These are phyloP conservation scores for Dilophus febrilis DNA, from an alignment of 2,888 invertebrate genomes.

Conservation along the genomic window DNA sequence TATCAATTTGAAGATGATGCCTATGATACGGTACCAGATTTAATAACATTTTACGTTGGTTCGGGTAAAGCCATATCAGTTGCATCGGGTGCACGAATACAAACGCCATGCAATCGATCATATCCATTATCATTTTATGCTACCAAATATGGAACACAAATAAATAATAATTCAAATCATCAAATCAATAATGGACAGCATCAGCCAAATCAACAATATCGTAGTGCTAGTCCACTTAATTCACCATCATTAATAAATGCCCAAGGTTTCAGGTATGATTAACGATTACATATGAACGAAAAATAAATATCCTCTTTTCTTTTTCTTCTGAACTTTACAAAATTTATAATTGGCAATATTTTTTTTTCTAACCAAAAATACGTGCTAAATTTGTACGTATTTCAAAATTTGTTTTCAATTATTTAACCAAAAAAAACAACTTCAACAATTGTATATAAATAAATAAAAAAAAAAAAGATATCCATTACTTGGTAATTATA, in stretches of 20 bases:
- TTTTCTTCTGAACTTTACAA: no score
- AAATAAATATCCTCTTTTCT: no score
- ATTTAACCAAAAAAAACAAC: no score
- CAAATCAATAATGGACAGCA: conserved; percentile 27
- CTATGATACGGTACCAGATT: conserved; percentile 81
- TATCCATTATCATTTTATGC: conserved; percentile 61
- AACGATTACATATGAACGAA: neutral
- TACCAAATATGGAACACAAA: conserved; percentile 37
- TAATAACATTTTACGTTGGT: conserved; percentile 85
- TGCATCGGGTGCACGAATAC: conserved; percentile 75
- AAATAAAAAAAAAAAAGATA: no score
- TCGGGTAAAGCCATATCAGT: conserved; percentile 77
- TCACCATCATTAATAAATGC: conserved; percentile 30
- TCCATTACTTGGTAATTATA: conserved; percentile 14
- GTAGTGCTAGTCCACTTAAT: conserved; percentile 26
- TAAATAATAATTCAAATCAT: conserved; percentile 1
- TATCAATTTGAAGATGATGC: conserved; percentile 90
- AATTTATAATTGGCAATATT: no score
- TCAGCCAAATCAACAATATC: conserved; percentile 22
- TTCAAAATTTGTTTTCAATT: no score
- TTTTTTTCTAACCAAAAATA: no score
- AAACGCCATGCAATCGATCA: conserved; percentile 66
- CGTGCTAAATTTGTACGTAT: no score
- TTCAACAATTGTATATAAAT: no score
- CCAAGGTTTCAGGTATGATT: conserved; percentile 18